Evolutionary conservation across 2,888 invertebrate genomes (phyloP), one percentile per base, ranked within the genome.

Genomic region (Tetheella fluctuosa): DNA sequence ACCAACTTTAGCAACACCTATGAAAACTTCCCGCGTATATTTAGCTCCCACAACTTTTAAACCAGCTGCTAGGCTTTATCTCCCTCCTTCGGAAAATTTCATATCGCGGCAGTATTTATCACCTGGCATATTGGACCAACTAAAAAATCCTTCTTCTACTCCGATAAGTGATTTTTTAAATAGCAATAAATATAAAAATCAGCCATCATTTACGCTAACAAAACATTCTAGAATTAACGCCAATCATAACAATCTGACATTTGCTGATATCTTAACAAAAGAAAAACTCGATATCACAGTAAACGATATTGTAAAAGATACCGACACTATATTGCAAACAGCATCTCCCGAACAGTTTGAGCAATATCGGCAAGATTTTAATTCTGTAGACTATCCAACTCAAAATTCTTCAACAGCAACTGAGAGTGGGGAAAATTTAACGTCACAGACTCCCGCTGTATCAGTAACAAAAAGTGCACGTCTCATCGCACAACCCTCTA

Each of bases 261-360:
- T 92, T 61, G 71, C 88, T 64, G 91, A 93, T 65, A 86, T 91
- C 63, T 70, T 91, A 56, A 90, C 90, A 4, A 90, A 88, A 74
- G 85, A 91, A 79, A 91, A 90, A 68, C 78, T 91, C 20, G 90
- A 91, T 61, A 73, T 84, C 28, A 89, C 89, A 2, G 88, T 93
- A 8, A 87, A 85, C 64, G 82, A 89, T 64, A 90, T 93, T 57
- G 86, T 92, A 2, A 85, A 85, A 75, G 86, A 91, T 61, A 92
- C 92, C 8, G 83, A 83, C 48, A 79, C 79, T 65, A 76, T 88
- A 69, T 74, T 90, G 23, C 81, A 83, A 67, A 84, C 84, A 1
- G 83, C 83, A 48, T 77, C 87, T 59, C 82, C 84, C 42, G 80
- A 74, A 37, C 73, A 81, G 56, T 81, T 80, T 58, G 79, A 73